These are phyloP conservation scores for Enoplosus armatus DNA, from an alignment of 2,797 vertebrate genomes.

Conservation along the genomic window DNA sequence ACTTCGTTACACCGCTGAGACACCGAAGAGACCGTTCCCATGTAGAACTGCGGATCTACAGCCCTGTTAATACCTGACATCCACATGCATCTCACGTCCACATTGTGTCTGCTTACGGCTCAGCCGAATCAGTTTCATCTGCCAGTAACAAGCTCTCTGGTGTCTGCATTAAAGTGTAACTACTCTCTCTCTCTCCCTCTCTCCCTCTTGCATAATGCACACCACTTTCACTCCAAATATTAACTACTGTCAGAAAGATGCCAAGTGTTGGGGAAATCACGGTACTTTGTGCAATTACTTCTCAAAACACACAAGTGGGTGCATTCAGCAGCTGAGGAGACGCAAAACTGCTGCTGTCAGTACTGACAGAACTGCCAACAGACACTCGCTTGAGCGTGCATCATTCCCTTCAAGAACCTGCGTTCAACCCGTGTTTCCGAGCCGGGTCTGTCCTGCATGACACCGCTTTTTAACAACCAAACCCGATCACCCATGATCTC, in stretches of 20 bases:
- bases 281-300: not conserved
- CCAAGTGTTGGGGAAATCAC: not conserved
- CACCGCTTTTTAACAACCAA: not conserved
- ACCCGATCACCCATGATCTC: not conserved
- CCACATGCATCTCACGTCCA: not conserved
- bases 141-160: not conserved
- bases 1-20: constrained; percentile 6
- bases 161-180: not conserved
- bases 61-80: not conserved
- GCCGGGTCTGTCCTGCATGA: not conserved
- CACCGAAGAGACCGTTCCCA: not conserved
- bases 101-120: not conserved
- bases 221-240: constrained; percentile 6
- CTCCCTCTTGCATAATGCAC: not conserved
- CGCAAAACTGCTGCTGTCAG: not conserved
- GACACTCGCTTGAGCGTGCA: not conserved
- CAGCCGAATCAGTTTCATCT: not conserved
- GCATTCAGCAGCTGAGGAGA: not conserved
- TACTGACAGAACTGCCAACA: too few relatives aligned
- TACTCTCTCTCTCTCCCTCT: not conserved
- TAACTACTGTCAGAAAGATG: not conserved
- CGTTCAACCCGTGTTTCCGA: not conserved
- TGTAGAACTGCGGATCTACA: not conserved
- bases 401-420: not conserved
- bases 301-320: not conserved